Base-by-base conservation (phyloP, 2,888 invertebrate species). In the Antheraea yamamai region DNA sequence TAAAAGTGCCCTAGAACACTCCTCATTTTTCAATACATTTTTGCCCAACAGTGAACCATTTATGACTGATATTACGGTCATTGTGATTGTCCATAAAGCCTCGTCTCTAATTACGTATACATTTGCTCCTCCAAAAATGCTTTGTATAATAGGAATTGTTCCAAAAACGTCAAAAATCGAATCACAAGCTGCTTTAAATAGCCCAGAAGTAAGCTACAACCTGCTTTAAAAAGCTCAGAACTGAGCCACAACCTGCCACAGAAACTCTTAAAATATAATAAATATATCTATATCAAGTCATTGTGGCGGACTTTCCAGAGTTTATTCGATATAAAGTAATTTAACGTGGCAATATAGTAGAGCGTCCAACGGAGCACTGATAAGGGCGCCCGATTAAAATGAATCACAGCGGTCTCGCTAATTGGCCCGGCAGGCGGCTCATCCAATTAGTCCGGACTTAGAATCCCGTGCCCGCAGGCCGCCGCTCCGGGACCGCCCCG, bases 381-480 rank as follows among this genome's bases (percentile, higher is more conserved):
- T 91, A 91, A 91, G 91, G 89, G 91, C 86, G 90, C 92, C 85
- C 92, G 92, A 93, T 94, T 93, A 94, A 93, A 94, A 93, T 92
- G 92, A 95, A 94, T 93, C 94, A 92, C 92, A 88, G 88, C 92
- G 88, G 85, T 86, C 89, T 88, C 88, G 89, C 92, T 94, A 94
- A 94, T 94, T 94, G 94, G 93, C 89, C 87, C 82, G 88, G 83
- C 86, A 81, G 84, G 85, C 87, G 89, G 91, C 91, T 93, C 92
- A 92, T 92, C 94, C 95, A 94, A 95, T 94, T 95, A 94, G 93
- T 89, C 87, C 87, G 87, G 93, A 93, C 94, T 94, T 95, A 92
- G 94, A 94, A 94, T 89, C 93, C 94, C 90, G 88, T 85, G 86
- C 86, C 88, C 91, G 87, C 89, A 87, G 85, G 87, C 83, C 80